Base-by-base conservation (phyloP, 1,140 invertebrate genomes). In the Procambarus virginalis region DNA sequence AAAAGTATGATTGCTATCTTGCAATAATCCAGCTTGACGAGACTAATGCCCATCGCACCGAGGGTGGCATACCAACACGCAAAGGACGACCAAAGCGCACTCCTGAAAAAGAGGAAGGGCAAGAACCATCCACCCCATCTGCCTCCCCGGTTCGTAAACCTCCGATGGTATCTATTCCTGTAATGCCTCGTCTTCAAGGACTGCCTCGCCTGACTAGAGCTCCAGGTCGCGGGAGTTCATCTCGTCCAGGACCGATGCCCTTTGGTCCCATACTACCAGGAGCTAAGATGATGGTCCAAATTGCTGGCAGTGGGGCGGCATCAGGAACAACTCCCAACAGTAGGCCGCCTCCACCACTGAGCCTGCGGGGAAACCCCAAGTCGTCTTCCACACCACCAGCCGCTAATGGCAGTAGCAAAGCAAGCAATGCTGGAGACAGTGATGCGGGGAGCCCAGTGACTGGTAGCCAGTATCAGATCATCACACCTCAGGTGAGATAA, bases 1-100 rank as follows among this genome's bases (percentile, higher is more conserved):
- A 97, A 92, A 98, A 98, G 94, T 98, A 98, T 94, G 97, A 98
- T 93, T 97, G 96, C 94, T 97, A 97, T 93, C 95, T 98, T 46
- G 96, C 96, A 88, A 95, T 97, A 91, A 96, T 97, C 93, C 94
- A 95, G 92, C 94, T 95, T 64, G 91, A 92, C 58, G 92, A 92
- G 75, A 90, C 84, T 20, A 90, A 91, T 55, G 92, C 90, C 9
- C 84, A 90, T 49, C 81, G 90, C 45, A 91, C 89, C 5, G 92
- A 92, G 68, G 92, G 92, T 12, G 92, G 92, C 0, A 92, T 91
- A 34, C 92, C 86, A 81, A 88, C 48, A 78, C 82, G 90, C 17
- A 91, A 92, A 73, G 90, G 92, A 17, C 76, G 91, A 6, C 87
- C 89, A 45, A 92, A 92, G 51, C 86, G 88, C n/a, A 86, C 89